Evolutionary conservation across 2,888 invertebrate genomes (phyloP), one percentile per base, ranked within the genome.

Genomic region (Eupsilia transversa): DNA sequence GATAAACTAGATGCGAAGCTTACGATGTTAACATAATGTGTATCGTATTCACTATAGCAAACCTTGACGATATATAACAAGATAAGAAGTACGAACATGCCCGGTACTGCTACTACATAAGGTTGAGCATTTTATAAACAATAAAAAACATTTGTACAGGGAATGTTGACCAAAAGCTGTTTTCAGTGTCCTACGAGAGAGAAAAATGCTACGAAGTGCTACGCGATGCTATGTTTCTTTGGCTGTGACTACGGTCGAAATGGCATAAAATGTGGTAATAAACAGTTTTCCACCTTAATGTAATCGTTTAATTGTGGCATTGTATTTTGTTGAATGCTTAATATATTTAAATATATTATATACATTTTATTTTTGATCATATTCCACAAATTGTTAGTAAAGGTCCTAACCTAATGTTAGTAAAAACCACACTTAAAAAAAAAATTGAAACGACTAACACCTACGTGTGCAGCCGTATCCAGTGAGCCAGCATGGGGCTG

Each of bases 1-100:
- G 70, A 68, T 79, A 85, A 80, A 77, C 73, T 77, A 66, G 66
- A 78, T 52, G 43, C 57, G 60, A 59, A 72, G 64, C 68, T 78
- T 72, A 77, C 61, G 43, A 59, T 75, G 71, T 80, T 70, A 54
- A 70, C 54, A 61, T 72, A 78, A 77, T 74, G 57, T 70, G 56
- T 72, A 66, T 73, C 43, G 76, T 27, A 70, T 56, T 63, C 66
- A 69, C 67, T 79, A 59, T n/a, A 70, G 27, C 61, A 64, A 14
- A 64, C 10, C 23, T 64, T 77, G 68, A 64, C 65, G 64, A 79
- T 77, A 80, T 49, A 77, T 80, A 68, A 72, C 38, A 17, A 65
- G 38, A 35, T 61, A 14, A 3, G 5, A 43, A 17, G 17, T 17
- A 43, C 43, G 43, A 43, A 43, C 17, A 17, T 43, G 17, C 17